phyloP scores from a whole-genome alignment of 2,888 invertebrate species.

The Seira musarum region DNA sequence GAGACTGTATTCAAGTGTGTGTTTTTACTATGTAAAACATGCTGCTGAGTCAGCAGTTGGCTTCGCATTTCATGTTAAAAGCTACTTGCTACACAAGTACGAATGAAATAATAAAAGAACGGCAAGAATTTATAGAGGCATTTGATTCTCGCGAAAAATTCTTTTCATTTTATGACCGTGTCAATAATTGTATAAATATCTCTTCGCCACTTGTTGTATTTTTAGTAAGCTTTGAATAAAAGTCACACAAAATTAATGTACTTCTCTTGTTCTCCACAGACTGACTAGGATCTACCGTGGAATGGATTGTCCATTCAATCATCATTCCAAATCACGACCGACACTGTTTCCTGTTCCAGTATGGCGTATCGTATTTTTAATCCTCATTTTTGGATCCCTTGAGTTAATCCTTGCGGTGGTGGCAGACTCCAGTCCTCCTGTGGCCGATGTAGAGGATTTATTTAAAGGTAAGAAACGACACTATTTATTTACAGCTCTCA shows the following conservation, averaged over 20 bases:
- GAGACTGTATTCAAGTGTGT: neutral
- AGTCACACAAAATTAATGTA: neutral
- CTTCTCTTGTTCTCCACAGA: constrained; percentile 61
- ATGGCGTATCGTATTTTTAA: constrained; percentile 67
- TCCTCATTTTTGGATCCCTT: constrained; percentile 66
- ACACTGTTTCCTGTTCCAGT: constrained; percentile 63
- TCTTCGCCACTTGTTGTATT: too few species aligned
- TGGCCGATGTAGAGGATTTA: constrained; percentile 70
- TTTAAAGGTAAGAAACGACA: constrained; percentile 70
- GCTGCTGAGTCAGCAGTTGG: neutral
- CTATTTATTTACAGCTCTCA: too few species aligned
- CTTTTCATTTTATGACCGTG: neutral
- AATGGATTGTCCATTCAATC: constrained; percentile 70
- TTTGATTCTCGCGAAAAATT: neutral
- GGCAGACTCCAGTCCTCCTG: constrained; percentile 69
- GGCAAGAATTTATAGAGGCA: neutral
- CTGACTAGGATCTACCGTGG: constrained; percentile 68
- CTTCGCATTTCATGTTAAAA: neutral
- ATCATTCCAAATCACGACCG: constrained; percentile 70
- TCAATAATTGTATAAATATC: too few species aligned
- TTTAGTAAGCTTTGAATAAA: too few species aligned
- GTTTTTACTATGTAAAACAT: neutral
- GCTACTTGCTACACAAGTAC: neutral
- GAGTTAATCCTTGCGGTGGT: constrained; percentile 53
- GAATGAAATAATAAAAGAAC: neutral